Percentiles rank a stretch among this genome's conserved stretches.
These are phyloP conservation scores for Crax fasciolata DNA, from an alignment of 2,797 vertebrate species.

Conservation along the genomic window DNA sequence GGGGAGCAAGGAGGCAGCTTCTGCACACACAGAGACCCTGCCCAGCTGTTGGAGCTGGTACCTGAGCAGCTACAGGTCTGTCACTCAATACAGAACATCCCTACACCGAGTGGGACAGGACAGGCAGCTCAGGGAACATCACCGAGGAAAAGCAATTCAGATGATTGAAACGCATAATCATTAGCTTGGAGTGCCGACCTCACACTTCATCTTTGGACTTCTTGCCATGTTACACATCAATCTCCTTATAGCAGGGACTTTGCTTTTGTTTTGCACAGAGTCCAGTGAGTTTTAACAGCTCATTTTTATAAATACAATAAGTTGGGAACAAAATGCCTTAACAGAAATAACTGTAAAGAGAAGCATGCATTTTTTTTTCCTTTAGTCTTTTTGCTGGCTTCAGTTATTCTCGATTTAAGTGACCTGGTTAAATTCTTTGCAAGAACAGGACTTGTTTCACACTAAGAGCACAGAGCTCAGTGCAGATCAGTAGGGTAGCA, in stretches of 20 bases:
- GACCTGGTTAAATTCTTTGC: background rate
- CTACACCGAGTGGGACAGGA: background rate
- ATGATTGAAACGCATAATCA: background rate
- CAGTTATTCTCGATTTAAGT: background rate
- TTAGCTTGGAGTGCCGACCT: background rate
- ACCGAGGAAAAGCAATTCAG: background rate
- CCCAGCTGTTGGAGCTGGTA: background rate
- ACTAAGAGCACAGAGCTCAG: background rate
- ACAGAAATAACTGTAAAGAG: background rate
- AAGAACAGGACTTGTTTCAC: constrained; percentile 17
- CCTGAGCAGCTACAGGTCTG: background rate
- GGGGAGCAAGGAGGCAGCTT: background rate
- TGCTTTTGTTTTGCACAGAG: background rate
- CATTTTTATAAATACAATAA: background rate
- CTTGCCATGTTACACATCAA: background rate
- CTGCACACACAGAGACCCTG: background rate
- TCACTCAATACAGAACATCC: background rate
- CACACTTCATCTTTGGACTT: background rate
- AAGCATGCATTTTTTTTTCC: background rate
- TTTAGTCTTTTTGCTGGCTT: background rate
- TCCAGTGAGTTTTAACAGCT: background rate
- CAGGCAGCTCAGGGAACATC: background rate
- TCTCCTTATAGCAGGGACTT: background rate
- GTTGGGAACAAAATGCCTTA: background rate
- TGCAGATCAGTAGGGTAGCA: background rate